A percentile compares a stretch with the other conserved stretches of the same genome.
Conservation (phyloP, 2,113 vertebrate genomes). For the Thymallus thymallus region DNA sequence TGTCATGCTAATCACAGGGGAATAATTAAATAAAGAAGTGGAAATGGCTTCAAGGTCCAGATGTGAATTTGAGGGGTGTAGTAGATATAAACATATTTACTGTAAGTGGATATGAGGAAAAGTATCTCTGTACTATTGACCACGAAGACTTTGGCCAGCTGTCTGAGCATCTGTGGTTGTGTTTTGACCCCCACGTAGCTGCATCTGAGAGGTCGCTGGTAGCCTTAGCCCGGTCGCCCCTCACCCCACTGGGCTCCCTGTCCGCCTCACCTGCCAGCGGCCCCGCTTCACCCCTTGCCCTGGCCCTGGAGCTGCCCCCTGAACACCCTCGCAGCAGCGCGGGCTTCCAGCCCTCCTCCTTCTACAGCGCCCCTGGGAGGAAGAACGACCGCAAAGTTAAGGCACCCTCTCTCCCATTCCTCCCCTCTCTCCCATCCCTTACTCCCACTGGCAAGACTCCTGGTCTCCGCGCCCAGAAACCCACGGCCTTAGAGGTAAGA, state of each 20-base stretch:
- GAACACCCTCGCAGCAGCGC: conserved; percentile 36
- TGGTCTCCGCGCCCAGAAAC: background rate
- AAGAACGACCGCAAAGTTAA: conserved; percentile 26
- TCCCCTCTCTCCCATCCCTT: background rate
- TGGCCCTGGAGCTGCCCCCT: conserved; percentile 46
- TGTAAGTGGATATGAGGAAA: conserved; percentile 45
- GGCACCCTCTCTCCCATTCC: conserved; percentile 18
- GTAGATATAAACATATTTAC: conserved; percentile 2
- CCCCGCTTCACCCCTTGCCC: conserved; percentile 42
- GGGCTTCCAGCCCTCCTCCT: conserved; percentile 31
- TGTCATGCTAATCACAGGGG: too few species aligned
- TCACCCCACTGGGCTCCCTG: conserved; percentile 56
- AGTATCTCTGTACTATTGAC: conserved; percentile 33
- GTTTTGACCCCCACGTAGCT: conserved; percentile 56
- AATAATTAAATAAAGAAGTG: background rate
- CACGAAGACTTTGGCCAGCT: conserved; percentile 42
- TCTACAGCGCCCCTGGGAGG: conserved; percentile 37
- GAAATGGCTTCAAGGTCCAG: too few species aligned
- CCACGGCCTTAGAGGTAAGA: background rate
- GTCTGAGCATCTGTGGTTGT: conserved; percentile 67
- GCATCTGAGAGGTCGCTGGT: conserved; percentile 45
- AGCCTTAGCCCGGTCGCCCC: conserved; percentile 47
- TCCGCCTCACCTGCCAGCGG: conserved; percentile 46
- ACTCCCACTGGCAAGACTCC: background rate
- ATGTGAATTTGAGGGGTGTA: too few species aligned